Percentiles rank a stretch among this genome's conserved stretches.
Conservation (phyloP, 2,113 vertebrate genomes). For the Struthio camelus region DNA sequence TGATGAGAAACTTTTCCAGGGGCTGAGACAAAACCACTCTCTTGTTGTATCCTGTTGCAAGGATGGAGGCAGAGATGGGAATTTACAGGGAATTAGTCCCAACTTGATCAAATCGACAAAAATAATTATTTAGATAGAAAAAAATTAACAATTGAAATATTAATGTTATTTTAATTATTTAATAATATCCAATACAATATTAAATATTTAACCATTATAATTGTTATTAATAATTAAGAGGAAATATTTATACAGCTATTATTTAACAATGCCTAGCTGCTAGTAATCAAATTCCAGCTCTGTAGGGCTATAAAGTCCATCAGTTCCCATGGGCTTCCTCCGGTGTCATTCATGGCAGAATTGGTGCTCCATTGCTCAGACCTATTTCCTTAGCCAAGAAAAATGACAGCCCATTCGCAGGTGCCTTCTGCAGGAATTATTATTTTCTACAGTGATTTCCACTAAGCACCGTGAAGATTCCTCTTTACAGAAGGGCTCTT, state of each 20-base stretch:
- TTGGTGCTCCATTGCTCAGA: background rate
- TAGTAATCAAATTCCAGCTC: background rate
- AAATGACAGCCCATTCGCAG: background rate
- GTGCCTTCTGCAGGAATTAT: background rate
- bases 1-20: background rate
- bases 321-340: background rate
- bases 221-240: background rate
- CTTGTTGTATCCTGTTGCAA: background rate
- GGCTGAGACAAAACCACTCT: background rate
- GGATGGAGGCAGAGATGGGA: background rate
- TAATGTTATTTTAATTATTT: background rate
- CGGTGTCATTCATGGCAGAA: background rate
- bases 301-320: too few relatives aligned
- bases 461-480: fast-evolving
- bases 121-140: background rate
- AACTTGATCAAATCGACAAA: background rate
- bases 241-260: background rate
- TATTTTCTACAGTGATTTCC: too few relatives aligned
- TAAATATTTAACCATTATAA: background rate
- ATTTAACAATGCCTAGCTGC: background rate
- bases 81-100: background rate
- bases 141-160: background rate
- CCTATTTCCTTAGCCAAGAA: background rate
- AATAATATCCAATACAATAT: background rate
- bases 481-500: background rate